phyloP scores from a whole-genome alignment of 2,888 invertebrate species.

The Orthosia gracilis region DNA sequence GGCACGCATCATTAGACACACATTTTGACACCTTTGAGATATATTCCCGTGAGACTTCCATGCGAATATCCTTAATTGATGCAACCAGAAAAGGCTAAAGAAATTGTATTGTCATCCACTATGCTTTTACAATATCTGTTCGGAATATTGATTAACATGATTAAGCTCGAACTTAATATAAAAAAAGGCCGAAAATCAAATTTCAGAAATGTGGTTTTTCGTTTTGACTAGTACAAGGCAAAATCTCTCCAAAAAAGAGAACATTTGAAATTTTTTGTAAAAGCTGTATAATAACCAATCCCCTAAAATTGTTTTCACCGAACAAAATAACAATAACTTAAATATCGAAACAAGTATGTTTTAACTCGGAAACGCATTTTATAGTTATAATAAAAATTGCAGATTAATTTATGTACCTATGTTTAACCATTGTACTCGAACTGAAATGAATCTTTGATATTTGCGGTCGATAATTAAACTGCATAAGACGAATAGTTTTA shows the following conservation, averaged over 20 bases:
- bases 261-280: background rate
- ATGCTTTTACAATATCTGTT: slow-evolving; percentile 2
- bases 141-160: background rate
- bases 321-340: background rate
- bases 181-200: background rate
- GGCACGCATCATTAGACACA: slow-evolving; percentile 84
- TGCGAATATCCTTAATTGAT: slow-evolving; percentile 71
- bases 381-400: slow-evolving; percentile 27
- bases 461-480: slow-evolving; percentile 70
- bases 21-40: slow-evolving; percentile 80
- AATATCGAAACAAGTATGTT: background rate
- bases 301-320: background rate
- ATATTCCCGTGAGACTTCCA: slow-evolving; percentile 82
- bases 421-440: slow-evolving; percentile 21
- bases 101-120: background rate
- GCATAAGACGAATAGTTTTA: slow-evolving; percentile 59
- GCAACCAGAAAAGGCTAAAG: slow-evolving; percentile 30
- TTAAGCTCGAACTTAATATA: background rate
- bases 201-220: background rate
- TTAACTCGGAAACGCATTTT: slow-evolving; percentile 29
- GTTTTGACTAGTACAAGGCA: background rate
- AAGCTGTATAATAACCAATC: background rate
- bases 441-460: slow-evolving; percentile 37
- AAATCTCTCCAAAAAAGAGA: background rate
- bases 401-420: slow-evolving; percentile 35